Conservation (phyloP, 1,140 invertebrate genomes). For the Ostrea edulis region DNA sequence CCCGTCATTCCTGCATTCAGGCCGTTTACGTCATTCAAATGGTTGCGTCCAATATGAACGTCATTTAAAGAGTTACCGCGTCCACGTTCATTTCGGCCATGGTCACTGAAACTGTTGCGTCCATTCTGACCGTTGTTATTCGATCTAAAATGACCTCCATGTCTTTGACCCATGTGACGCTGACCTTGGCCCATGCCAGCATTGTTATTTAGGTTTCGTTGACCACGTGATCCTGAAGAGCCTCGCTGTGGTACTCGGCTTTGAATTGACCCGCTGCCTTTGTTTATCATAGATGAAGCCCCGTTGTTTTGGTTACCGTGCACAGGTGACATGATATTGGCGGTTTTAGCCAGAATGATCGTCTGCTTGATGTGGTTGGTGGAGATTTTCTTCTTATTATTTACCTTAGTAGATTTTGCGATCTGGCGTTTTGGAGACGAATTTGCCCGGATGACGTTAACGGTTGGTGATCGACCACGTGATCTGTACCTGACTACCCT, state of each 20-base stretch:
- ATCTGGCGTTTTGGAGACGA: background rate
- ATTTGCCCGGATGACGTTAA: background rate
- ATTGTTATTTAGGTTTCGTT: background rate
- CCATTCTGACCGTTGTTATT: background rate
- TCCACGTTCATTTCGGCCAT: background rate
- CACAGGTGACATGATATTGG: slow-evolving; percentile 38
- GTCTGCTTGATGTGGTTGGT: slow-evolving; percentile 41
- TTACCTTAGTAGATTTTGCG: background rate
- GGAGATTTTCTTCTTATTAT: background rate
- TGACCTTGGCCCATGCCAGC: background rate
- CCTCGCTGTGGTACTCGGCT: background rate
- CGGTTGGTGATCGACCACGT: background rate
- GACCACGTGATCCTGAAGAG: background rate
- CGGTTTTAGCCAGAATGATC: slow-evolving; percentile 43
- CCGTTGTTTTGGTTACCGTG: slow-evolving; percentile 35
- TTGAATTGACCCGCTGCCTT: background rate
- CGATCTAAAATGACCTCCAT: background rate
- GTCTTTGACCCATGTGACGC: background rate
- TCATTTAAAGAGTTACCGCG: background rate
- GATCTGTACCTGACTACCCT: background rate
- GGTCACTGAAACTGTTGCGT: background rate
- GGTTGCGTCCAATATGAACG: background rate
- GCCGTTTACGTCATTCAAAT: background rate
- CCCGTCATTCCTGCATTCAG: background rate
- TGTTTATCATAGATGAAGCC: slow-evolving; percentile 8